These are phyloP conservation scores for Ceratina calcarata DNA, from an alignment of 1,140 invertebrate species.

Conservation along the genomic window DNA sequence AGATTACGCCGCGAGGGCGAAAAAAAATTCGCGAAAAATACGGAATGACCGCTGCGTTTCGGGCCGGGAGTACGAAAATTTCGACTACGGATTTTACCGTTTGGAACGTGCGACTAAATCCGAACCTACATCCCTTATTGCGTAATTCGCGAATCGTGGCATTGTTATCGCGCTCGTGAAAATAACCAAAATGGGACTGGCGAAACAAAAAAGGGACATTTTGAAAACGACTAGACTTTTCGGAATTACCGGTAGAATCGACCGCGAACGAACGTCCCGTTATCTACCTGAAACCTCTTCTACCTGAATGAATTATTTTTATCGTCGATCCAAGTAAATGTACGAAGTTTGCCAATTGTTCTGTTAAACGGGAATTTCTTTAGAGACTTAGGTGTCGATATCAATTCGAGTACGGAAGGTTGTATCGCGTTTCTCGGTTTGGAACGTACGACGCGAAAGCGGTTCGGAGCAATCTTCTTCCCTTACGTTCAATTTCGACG, in stretches of 20 bases:
- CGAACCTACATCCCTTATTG: slow-evolving; percentile 21
- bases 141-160: slow-evolving; percentile 34
- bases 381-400: too few species aligned
- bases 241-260: too few species aligned
- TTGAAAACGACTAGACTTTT: neutral
- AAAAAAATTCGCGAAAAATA: slow-evolving; percentile 29
- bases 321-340: too few species aligned
- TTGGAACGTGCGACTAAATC: slow-evolving; percentile 9
- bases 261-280: neutral
- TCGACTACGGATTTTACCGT: slow-evolving; percentile 13
- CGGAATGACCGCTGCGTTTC: neutral
- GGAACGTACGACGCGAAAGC: neutral
- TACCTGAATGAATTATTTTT: too few species aligned
- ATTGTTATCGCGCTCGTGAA: neutral
- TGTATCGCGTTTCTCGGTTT: neutral
- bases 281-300: too few species aligned
- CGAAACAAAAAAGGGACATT: neutral
- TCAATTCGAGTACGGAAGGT: neutral
- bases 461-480: slow-evolving; percentile 30
- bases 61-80: neutral
- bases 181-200: neutral
- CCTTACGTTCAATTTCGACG: slow-evolving; percentile 37
- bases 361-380: too few species aligned
- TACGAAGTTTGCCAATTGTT: too few species aligned
- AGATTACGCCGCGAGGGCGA: slow-evolving; percentile 42